A percentile compares a stretch with the other conserved stretches of the same genome.
phyloP scores from a whole-genome alignment of 2,113 vertebrate species.

The Merops nubicus region DNA sequence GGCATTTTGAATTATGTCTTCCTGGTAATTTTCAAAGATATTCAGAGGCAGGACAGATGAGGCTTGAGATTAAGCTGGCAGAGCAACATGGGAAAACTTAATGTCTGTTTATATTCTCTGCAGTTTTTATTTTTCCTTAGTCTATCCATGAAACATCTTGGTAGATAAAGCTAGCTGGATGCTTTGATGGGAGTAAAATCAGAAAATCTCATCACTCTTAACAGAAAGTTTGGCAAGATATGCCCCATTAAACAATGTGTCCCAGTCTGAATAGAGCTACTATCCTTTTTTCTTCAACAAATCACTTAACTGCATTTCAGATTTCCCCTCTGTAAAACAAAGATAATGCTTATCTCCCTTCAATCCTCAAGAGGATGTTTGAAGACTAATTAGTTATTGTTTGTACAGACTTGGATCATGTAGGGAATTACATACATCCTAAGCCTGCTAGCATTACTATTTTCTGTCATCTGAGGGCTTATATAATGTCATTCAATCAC shows the following conservation, averaged over 20 bases:
- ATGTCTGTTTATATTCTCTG: not conserved
- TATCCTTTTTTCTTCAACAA: not conserved
- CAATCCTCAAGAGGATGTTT: not conserved
- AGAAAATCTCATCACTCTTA: not conserved
- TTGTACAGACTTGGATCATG: conserved; percentile 3
- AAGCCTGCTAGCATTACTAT: not conserved
- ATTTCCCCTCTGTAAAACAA: conserved; percentile 36
- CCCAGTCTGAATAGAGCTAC: not conserved
- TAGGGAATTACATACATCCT: not conserved
- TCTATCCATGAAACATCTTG: not conserved
- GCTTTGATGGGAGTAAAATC: conserved; percentile 18
- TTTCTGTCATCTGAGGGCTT: conserved; percentile 21
- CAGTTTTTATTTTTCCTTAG: not conserved
- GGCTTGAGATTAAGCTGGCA: not conserved
- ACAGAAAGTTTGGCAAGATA: conserved; percentile 11
- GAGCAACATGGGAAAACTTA: not conserved
- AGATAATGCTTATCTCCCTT: conserved; percentile 40
- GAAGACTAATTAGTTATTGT: conserved; percentile 55
- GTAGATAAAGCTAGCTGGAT: not conserved
- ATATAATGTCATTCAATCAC: not conserved
- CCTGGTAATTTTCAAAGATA: not conserved
- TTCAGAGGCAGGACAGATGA: not conserved
- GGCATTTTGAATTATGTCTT: not conserved
- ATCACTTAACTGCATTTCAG: conserved; percentile 1
- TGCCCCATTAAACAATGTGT: not conserved